These are phyloP conservation scores for human (Homo sapiens) DNA, from an alignment of 2,113 vertebrate genomes.

Conservation along the genomic window DNA sequence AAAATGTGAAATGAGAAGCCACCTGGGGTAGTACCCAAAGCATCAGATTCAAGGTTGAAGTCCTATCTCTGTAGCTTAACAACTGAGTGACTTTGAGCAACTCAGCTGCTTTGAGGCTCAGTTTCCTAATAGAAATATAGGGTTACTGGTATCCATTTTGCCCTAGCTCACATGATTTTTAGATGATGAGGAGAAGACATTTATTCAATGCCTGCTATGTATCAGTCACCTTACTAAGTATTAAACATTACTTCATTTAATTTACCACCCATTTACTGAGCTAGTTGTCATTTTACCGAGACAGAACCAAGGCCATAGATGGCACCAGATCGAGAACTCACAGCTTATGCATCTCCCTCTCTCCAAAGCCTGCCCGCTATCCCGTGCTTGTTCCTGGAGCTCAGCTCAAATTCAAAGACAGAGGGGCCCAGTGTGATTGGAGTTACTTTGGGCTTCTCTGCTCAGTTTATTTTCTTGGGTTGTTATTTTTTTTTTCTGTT, in stretches of 20 bases:
- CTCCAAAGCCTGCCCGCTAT: rapidly evolving
- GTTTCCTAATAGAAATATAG: neutral
- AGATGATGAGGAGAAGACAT: neutral
- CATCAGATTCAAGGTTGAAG: neutral
- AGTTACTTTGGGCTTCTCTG: neutral
- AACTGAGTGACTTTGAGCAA: neutral
- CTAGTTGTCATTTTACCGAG: neutral
- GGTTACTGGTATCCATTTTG: neutral
- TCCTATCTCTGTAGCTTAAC: neutral
- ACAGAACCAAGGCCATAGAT: neutral
- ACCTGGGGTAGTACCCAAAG: neutral
- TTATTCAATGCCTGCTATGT: neutral
- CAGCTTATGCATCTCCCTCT: neutral
- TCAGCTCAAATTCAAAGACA: neutral
- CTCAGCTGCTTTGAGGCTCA: neutral
- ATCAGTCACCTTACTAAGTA: neutral
- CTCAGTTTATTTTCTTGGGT: neutral
- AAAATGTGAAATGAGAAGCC: neutral
- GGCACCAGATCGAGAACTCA: neutral
- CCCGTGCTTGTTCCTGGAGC: neutral
- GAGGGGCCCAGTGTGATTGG: neutral
- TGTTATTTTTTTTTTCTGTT: neutral
- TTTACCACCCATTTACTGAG: neutral
- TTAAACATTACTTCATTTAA: neutral
- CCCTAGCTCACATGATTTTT: neutral